phyloP scores from a whole-genome alignment of 2,888 invertebrate genomes.

The Caradrina kadenii region DNA sequence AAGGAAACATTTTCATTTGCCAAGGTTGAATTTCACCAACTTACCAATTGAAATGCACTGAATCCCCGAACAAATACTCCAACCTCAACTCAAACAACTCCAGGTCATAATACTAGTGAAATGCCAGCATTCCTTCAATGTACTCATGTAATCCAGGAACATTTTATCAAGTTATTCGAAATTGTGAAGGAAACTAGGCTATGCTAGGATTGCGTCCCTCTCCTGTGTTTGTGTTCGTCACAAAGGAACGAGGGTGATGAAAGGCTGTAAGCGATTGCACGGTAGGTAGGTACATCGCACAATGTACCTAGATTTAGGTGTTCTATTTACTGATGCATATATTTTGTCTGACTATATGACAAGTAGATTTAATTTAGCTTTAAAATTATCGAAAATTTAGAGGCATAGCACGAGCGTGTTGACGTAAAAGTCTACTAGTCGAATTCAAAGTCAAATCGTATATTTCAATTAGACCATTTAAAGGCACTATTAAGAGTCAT shows the following conservation, averaged over 20 bases:
- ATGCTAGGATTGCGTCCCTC: slow-evolving; percentile 31
- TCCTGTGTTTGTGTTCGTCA: slow-evolving; percentile 32
- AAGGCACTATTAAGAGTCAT: too few species aligned
- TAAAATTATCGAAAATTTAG: not conserved
- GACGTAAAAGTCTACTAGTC: too few species aligned
- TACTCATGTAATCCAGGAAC: slow-evolving; percentile 1
- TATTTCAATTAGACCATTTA: too few species aligned
- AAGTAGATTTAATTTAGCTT: not conserved
- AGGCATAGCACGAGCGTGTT: too few species aligned
- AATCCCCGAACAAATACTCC: slow-evolving; percentile 21
- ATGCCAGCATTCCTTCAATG: not conserved
- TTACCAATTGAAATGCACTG: slow-evolving; percentile 2
- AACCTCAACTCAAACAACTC: not conserved
- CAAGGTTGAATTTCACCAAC: slow-evolving; percentile 17
- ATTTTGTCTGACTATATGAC: not conserved
- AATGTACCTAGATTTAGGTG: slow-evolving; percentile 1
- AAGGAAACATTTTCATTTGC: not conserved
- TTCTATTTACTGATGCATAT: not conserved
- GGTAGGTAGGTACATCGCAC: slow-evolving; percentile 1
- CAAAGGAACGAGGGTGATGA: slow-evolving; percentile 49
- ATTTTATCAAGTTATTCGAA: slow-evolving; percentile 44
- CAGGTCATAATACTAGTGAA: slow-evolving; percentile 20
- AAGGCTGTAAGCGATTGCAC: slow-evolving; percentile 32
- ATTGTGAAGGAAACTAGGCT: slow-evolving; percentile 7
- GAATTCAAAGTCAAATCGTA: too few species aligned